Conservation (phyloP, 2,797 vertebrate genomes). For the Enteromius paludinosus region DNA sequence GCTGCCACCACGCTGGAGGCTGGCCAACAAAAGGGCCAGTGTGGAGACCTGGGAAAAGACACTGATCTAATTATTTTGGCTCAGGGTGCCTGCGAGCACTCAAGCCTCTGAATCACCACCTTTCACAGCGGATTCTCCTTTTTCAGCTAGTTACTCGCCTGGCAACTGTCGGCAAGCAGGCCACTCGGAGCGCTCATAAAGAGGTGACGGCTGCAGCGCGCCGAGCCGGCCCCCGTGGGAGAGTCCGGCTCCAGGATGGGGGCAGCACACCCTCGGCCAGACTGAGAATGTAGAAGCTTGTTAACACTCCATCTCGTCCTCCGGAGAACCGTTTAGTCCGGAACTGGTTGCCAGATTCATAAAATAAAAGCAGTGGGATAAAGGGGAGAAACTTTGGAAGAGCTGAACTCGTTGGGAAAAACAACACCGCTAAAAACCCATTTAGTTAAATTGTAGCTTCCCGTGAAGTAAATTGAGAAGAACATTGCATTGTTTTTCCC, state of each 20-base stretch:
- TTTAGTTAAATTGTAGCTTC: constrained; percentile 21
- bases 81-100: constrained; percentile 63
- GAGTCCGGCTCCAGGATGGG: constrained; percentile 42
- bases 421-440: constrained; percentile 12
- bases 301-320: constrained; percentile 66
- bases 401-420: constrained; percentile 19
- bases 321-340: constrained; percentile 56
- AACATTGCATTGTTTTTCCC: constrained; percentile 2
- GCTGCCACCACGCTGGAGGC: background rate
- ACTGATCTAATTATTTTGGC: constrained; percentile 82
- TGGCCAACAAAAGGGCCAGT: constrained; percentile 75
- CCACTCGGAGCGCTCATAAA: constrained; percentile 58
- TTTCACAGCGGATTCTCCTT: constrained; percentile 77
- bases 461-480: constrained; percentile 37
- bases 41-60: constrained; percentile 71
- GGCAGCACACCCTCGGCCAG: constrained; percentile 48
- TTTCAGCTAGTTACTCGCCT: constrained; percentile 73
- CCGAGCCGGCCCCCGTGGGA: constrained; percentile 22
- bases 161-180: constrained; percentile 69
- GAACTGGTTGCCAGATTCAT: constrained; percentile 57
- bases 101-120: constrained; percentile 75
- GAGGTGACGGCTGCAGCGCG: constrained; percentile 47
- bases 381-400: constrained; percentile 45
- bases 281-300: constrained; percentile 64
- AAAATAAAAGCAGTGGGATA: constrained; percentile 58